A percentile compares a stretch with the other conserved stretches of the same genome.
Evolutionary conservation across 1,140 invertebrate species (phyloP).

Genomic region (Magallana gigas): DNA sequence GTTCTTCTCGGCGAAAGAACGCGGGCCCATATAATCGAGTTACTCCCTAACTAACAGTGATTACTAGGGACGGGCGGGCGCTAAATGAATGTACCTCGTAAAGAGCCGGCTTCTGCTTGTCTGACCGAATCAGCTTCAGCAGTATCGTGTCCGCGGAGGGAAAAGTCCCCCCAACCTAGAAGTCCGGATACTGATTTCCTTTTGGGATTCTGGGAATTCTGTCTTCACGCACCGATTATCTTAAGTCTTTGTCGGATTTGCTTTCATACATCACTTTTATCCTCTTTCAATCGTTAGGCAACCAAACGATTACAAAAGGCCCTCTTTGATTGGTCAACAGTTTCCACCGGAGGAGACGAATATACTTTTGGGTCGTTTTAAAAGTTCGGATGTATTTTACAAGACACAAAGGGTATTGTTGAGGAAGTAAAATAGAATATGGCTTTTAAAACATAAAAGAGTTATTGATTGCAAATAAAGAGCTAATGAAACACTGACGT

Average conservation of each 20-base stretch:
- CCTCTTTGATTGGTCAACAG: not conserved
- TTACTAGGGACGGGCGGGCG: constrained; percentile 21
- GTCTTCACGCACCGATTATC: not conserved
- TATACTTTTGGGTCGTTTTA: constrained; percentile 3
- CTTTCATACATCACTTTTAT: not conserved
- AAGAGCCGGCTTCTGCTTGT: constrained; percentile 34
- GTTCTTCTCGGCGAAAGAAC: constrained; percentile 29
- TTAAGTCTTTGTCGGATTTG: not conserved
- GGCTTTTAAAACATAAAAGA: not conserved
- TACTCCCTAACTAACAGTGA: constrained; percentile 18
- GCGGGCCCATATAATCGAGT: constrained; percentile 26
- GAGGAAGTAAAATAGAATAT: not conserved
- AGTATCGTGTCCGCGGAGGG: not conserved
- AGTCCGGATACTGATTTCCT: not conserved
- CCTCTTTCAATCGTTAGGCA: not conserved
- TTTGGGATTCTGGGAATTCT: not conserved
- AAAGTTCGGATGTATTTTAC: not conserved
- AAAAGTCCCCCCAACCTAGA: not conserved
- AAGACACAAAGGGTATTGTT: not conserved
- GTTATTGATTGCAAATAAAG: constrained; percentile 17
- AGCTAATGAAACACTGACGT: not conserved
- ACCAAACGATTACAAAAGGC: not conserved
- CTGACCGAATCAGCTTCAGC: constrained; percentile 11
- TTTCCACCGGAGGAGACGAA: not conserved
- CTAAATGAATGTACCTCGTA: constrained; percentile 33